Base-by-base conservation (phyloP, 2,113 vertebrate genomes). In the Ctenodactylus gundi region DNA sequence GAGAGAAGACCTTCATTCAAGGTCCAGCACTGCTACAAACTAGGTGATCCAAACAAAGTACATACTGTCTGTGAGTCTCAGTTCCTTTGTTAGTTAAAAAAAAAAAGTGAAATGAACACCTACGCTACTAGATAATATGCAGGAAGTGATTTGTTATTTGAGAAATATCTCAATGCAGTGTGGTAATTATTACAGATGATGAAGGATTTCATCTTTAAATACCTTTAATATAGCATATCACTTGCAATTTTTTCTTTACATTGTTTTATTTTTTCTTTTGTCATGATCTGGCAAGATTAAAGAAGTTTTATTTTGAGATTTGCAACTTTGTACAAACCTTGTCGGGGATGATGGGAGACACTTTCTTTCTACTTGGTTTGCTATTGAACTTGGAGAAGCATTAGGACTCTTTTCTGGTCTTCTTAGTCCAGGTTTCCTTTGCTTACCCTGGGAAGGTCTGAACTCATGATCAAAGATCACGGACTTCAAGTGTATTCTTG, bases 401-500 rank as follows among this genome's bases (percentile, higher is more conserved):
- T 90, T 93, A 85, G 67, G 62, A 81, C 81, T 94, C n/a, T 80
- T 87, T 93, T 84, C 65, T 88, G 62, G 41, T 49, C 55, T 31
- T 81, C 27, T 64, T 70, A 70, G 72, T 88, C n/a, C 65, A 72
- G 46, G 90, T 87, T 73, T 95, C 89, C 39, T 94, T 88, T 90
- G 67, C 44, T 58, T 88, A 17, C 67, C 7, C 81, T 70, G n/a
- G 64, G 51, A 94, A 85, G 76, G 39, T 62, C 93, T 91, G 84
- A 95, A 53, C 29, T n/a, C 67, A 82, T 75, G 58, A 85, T 60
- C 41, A 64, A 90, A 53, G 70, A 93, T 84, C 85, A 90, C 96
- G 85, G 88, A 93, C 97, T 93, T 96, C 89, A 90, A 93, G 60
- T 75, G n/a, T 95, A 49, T 93, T 93, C 92, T 95, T 97, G 94